Base-by-base conservation (phyloP, 2,797 vertebrate species). In the Gallinago solitaria region DNA sequence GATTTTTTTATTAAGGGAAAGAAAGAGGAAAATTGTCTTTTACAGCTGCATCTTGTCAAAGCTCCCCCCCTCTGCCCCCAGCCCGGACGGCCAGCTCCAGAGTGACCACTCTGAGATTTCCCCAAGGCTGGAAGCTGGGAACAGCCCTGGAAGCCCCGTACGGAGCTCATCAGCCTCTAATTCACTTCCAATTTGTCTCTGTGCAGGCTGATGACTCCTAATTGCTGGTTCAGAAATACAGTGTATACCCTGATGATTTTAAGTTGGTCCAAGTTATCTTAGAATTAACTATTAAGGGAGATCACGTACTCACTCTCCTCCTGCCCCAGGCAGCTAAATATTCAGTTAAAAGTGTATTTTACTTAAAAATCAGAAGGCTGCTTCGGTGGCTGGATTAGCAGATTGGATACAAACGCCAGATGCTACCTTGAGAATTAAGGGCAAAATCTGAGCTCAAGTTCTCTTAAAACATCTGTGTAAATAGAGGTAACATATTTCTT, bases 41-140 rank as follows among this genome's bases (percentile, higher is more conserved):
- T 95, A 68, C 95, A 94, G 89, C 94, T 97, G 95, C 37, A 43
- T 95, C 91, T 84, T 80, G 77, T 95, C 94, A 75, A 56, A 87
- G 56, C 54, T 76, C 57, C 35, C 48, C n/a, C 53, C 35, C 60
- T 51, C 70, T 17, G 1, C 83, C 64, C 80, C 75, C 69, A 33
- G 56, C 65, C 35, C 12, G 2, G 50, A 54, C 35, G 1, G 11
- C 33, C 37, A 14, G 17, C 57, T 77, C 74, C 1, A 0, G 47
- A 45, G 47, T 27, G 87, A 41, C 61, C 37, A 2, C 60, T 77
- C 70, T 16, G 53, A 18, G 8, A 23, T 20, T 61, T 78, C 83
- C 84, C 68, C 20, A 30, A 1, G 5, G 83, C 68, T 60, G n/a
- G 67, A 83, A 76, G 20, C 35, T 39, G 18, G 67, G 78, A 84